Evolutionary conservation across 2,888 invertebrate genomes (phyloP), one percentile per base, ranked within the genome.

Genomic region (Andrena bicolor): DNA sequence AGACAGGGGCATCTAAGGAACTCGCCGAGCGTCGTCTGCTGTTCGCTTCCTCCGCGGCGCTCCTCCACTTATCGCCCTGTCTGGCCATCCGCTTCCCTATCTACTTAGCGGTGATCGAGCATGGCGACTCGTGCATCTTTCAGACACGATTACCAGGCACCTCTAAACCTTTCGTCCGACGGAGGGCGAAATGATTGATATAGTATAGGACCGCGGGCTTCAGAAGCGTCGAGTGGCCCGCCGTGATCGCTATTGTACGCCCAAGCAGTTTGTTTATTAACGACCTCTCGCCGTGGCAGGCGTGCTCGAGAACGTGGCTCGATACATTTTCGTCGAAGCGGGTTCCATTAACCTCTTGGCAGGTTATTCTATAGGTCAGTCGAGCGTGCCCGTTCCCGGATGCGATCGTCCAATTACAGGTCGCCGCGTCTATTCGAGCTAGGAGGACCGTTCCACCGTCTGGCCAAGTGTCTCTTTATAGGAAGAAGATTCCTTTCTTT

Each of bases 331-430:
- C 10, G 28, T 32, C 60, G 35, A 35, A 28, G 35, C 65, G 41
- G n/a, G 26, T 71, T 66, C 66, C 82, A 82, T 76, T 76, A 69
- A 76, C 76, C 32, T 49, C 58, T 51, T 64, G 72, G 51, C 23
- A 69, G 69, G 51, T 82, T 76, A 69, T 76, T 68, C 30, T 51
- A 56, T 61, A 69, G 80, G 82, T 80, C 70, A 76, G 71, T 65
- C 74, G 71, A 75, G 63, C 64, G 49, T 28, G 41, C 68, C 61
- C 79, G 65, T 80, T 56, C 70, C 41, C 72, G 74, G 63, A 80
- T 80, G 74, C 63, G 80, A 84, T 84, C 58, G 64, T 74, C 74
- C 74, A 83, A 87, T 87, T 87, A 88, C 79, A 81, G 81, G 66
- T 75, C 72, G 71, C 49, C 79, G 51, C 72, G 73, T 82, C 66